Evolutionary conservation across 2,113 vertebrate species (phyloP).

Genomic region (Ceuthmochares aereus): DNA sequence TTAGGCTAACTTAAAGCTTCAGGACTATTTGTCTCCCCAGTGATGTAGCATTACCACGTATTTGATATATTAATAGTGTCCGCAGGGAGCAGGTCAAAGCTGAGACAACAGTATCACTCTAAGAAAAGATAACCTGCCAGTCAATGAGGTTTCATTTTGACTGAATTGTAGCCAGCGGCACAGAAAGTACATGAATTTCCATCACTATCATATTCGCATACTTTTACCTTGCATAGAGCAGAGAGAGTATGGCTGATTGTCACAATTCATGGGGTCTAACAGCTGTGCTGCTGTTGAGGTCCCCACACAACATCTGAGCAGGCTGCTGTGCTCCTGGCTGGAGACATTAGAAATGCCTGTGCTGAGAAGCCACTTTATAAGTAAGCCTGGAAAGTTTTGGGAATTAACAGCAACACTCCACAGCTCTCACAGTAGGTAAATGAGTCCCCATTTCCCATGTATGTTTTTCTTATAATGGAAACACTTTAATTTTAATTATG

Average conservation of each 20-base stretch:
- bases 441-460: neutral
- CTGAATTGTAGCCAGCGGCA: neutral
- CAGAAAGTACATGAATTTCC: neutral
- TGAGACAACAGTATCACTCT: neutral
- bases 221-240: fast-evolving
- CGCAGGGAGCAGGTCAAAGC: neutral
- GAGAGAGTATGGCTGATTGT: neutral
- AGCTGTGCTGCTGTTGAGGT: neutral
- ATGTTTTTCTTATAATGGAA: neutral
- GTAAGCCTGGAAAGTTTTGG: neutral
- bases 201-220: too few relatives aligned
- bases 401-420: neutral
- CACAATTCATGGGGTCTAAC: fast-evolving
- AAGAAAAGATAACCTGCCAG: neutral
- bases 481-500: neutral
- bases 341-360: neutral
- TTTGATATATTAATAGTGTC: neutral
- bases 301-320: neutral
- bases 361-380: neutral
- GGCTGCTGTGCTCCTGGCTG: neutral
- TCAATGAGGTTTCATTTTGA: neutral
- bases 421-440: neutral
- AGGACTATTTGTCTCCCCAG: neutral
- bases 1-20: neutral
- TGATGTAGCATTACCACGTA: neutral